Evolutionary conservation across 2,888 invertebrate genomes (phyloP).

Genomic region (Punctoribates punctum): DNA sequence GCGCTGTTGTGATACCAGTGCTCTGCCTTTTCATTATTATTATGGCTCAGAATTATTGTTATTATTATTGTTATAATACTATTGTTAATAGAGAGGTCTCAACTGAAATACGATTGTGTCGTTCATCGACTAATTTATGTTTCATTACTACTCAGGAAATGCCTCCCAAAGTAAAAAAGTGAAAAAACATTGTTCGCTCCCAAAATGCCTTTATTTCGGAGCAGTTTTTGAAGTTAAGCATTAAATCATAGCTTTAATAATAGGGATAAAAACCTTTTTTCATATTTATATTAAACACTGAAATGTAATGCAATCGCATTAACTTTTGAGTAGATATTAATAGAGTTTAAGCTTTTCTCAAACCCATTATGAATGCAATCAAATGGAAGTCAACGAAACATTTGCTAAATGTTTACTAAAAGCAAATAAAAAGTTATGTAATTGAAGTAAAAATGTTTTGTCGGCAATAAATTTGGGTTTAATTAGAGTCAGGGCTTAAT

Average conservation of each 20-base stretch:
- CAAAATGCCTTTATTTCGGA: conserved; percentile 28
- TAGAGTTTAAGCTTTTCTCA: not conserved
- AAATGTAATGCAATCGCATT: not conserved
- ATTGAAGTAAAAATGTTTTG: not conserved
- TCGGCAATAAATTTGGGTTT: not conserved
- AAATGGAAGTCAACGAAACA: not conserved
- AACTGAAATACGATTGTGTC: conserved; percentile 35
- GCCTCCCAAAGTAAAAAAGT: conserved; percentile 35
- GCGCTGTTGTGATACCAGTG: not conserved
- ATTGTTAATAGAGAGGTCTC: conserved; percentile 30
- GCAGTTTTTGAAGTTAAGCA: conserved; percentile 36
- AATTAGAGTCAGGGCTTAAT: not conserved
- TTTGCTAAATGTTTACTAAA: conserved; percentile 14
- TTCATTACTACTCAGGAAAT: conserved; percentile 38
- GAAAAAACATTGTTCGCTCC: conserved; percentile 28
- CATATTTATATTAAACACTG: not conserved
- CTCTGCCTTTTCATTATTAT: conserved; percentile 15
- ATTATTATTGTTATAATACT: conserved; percentile 9
- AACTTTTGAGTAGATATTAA: not conserved
- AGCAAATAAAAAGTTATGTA: conserved; percentile 2
- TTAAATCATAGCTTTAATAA: conserved; percentile 33
- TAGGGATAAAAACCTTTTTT: conserved; percentile 15
- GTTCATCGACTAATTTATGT: conserved; percentile 36
- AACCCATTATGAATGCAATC: not conserved
- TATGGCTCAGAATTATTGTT: conserved; percentile 32